Percentiles rank a stretch among this genome's conserved stretches.
Conservation (phyloP, 92 coral and sea anemone genomes). For the Porites evermanni region DNA sequence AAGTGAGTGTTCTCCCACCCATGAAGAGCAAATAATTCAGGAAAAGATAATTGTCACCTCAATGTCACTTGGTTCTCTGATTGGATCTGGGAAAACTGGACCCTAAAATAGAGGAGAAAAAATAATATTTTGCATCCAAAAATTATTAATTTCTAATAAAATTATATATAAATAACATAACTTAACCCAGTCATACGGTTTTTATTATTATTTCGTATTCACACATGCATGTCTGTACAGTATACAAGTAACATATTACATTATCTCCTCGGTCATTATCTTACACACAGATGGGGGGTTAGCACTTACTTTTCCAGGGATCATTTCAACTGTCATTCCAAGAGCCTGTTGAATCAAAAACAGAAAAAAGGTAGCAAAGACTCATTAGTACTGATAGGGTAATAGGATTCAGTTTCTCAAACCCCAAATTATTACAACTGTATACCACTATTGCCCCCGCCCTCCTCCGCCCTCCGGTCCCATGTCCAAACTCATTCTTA, state of each 20-base stretch:
- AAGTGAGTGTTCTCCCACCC: not conserved
- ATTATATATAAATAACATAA: too few relatives aligned
- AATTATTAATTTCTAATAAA: too few relatives aligned
- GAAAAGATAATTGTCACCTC: constrained; percentile 62
- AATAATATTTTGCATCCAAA: not conserved
- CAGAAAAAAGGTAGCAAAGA: not conserved
- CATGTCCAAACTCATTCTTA: too few relatives aligned
- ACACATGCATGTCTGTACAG: not conserved
- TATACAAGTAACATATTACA: too few relatives aligned
- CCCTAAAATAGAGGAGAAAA: constrained; percentile 58
- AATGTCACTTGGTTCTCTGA: constrained; percentile 83
- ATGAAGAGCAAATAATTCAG: not conserved
- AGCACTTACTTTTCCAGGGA: constrained; percentile 80
- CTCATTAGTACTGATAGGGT: not conserved
- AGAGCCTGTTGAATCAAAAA: constrained; percentile 57
- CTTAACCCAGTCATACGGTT: too few relatives aligned
- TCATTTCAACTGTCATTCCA: constrained; percentile 98
- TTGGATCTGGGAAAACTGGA: constrained; percentile 94
- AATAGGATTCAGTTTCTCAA: not conserved
- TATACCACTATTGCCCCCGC: too few relatives aligned
- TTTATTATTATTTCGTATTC: too few relatives aligned
- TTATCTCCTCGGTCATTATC: too few relatives aligned
- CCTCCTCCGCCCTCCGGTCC: too few relatives aligned
- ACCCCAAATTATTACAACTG: too few relatives aligned
- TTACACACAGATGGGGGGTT: not conserved